These are phyloP conservation scores for Microcebus lehilahytsara DNA, from an alignment of 2,113 vertebrate species.

Conservation along the genomic window DNA sequence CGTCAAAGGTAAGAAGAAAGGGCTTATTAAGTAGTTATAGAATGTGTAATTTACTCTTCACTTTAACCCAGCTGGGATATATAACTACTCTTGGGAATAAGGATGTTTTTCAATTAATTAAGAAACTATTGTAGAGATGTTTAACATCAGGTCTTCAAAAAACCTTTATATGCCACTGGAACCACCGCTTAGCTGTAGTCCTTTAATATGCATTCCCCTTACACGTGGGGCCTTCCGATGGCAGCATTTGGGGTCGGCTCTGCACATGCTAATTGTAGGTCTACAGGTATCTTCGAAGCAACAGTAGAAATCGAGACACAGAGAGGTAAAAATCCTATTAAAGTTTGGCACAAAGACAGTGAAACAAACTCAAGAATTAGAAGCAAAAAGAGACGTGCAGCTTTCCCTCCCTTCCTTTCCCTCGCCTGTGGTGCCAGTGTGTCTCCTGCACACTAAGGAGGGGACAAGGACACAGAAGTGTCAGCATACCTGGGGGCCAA, in stretches of 20 bases:
- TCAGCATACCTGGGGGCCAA: background rate
- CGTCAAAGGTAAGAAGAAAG: slow-evolving; percentile 58
- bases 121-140: slow-evolving; percentile 32
- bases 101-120: slow-evolving; percentile 62
- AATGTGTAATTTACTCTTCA: slow-evolving; percentile 64
- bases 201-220: background rate
- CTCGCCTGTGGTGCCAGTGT: background rate
- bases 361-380: background rate
- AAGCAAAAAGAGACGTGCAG: background rate
- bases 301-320: background rate
- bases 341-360: background rate
- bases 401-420: background rate
- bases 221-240: background rate
- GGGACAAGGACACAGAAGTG: background rate
- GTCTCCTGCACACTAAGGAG: background rate
- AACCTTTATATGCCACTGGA: background rate
- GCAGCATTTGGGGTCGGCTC: background rate
- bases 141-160: slow-evolving; percentile 29
- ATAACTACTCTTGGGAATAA: slow-evolving; percentile 34
- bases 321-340: background rate
- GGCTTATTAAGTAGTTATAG: slow-evolving; percentile 62
- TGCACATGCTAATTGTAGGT: background rate
- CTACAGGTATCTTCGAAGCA: background rate
- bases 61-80: slow-evolving; percentile 37
- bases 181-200: background rate